phyloP scores from a whole-genome alignment of 2,888 invertebrate genomes.

The Caenorhabditis sp. region DNA sequence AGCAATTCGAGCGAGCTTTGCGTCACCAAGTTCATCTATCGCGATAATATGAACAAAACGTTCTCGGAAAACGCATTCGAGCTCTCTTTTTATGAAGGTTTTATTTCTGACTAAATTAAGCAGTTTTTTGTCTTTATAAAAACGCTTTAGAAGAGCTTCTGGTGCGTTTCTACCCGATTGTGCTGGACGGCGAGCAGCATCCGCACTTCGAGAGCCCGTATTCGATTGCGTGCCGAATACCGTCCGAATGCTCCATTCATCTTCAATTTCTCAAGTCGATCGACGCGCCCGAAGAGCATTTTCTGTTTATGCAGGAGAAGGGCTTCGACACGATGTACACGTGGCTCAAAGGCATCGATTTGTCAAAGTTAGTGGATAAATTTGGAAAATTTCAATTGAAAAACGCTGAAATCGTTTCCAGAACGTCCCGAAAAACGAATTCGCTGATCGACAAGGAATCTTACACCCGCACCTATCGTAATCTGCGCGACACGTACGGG shows the following conservation, averaged over 20 bases:
- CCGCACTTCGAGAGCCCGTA: conserved; percentile 46
- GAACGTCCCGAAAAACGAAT: conserved; percentile 50
- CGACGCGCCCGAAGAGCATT: conserved; percentile 22
- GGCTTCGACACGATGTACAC: conserved; percentile 48
- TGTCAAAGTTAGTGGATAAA: conserved; percentile 27
- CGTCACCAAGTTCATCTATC: conserved; percentile 48
- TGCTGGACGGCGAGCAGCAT: conserved; percentile 18
- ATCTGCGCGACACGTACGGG: conserved; percentile 63
- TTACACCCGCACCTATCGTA: conserved; percentile 64
- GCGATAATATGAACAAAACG: neutral
- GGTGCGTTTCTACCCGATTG: conserved; percentile 43
- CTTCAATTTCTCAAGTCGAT: conserved; percentile 32
- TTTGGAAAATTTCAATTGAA: conserved; percentile 8
- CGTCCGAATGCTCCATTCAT: neutral
- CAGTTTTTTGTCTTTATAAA: too few relatives aligned
- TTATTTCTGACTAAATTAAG: too few relatives aligned
- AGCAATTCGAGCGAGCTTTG: conserved; percentile 17
- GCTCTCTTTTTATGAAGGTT: conserved; percentile 47
- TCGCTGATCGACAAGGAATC: conserved; percentile 63
- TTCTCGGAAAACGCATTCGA: conserved; percentile 53
- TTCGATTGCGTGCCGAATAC: conserved; percentile 12
- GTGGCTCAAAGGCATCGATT: conserved; percentile 57
- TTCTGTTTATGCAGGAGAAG: conserved; percentile 27
- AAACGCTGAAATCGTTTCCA: neutral
- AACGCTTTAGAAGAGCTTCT: conserved; percentile 50